Conservation (phyloP, 2,888 invertebrate species). For the Caenorhabditis macrosperma region DNA sequence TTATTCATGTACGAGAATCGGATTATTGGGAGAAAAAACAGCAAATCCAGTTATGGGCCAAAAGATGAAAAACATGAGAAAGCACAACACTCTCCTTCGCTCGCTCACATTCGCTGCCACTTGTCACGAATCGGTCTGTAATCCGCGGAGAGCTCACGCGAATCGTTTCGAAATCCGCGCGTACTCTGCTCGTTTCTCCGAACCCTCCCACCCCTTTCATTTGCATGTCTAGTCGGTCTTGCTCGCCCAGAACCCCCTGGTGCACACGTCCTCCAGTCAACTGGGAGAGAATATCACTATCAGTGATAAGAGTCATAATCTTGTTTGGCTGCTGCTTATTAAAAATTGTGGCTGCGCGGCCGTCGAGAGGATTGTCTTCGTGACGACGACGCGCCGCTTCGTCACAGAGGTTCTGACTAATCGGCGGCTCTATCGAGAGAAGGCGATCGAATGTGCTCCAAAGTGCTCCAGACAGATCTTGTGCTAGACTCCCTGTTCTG, state of each 20-base stretch:
- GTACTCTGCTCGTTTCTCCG: too few relatives aligned
- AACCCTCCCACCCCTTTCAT: too few relatives aligned
- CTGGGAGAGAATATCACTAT: too few relatives aligned
- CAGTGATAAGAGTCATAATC: background rate
- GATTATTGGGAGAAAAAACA: background rate
- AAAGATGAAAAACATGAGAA: background rate
- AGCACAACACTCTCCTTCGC: background rate
- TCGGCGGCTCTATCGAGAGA: background rate
- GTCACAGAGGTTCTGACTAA: background rate
- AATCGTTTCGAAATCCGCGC: too few relatives aligned
- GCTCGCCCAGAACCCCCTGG: too few relatives aligned
- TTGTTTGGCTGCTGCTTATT: background rate
- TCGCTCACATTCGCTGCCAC: too few relatives aligned
- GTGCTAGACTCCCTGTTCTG: too few relatives aligned
- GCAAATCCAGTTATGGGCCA: background rate
- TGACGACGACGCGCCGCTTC: background rate
- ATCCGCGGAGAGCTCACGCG: background rate
- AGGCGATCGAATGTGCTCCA: too few relatives aligned
- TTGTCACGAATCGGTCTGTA: background rate
- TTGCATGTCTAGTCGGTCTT: too few relatives aligned
- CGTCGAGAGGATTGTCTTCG: background rate
- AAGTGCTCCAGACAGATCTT: too few relatives aligned
- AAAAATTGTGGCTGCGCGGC: slow-evolving; percentile 5
- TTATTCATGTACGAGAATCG: slow-evolving; percentile 2
- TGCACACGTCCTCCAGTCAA: too few relatives aligned